Conservation (phyloP, 1,140 invertebrate species). For the Ips typographus region DNA sequence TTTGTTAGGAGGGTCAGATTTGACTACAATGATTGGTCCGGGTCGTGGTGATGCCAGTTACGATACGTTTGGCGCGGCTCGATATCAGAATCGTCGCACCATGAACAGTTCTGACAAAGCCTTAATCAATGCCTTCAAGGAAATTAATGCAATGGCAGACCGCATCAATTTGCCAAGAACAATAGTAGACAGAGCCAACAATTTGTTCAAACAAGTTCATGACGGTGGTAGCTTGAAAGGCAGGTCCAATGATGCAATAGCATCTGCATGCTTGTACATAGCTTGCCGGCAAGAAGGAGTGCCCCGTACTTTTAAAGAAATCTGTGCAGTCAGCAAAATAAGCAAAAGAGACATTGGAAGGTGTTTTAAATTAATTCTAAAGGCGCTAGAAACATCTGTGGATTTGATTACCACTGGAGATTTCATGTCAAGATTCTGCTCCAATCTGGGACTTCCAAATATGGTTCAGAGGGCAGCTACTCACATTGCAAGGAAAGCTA, state of each 20-base stretch:
- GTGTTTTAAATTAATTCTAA: conserved; percentile 93
- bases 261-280: conserved; percentile 98
- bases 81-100: conserved; percentile 92
- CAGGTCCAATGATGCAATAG: conserved; percentile 97
- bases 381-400: conserved; percentile 91
- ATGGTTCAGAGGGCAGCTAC: conserved; percentile 95
- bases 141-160: conserved; percentile 97
- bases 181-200: conserved; percentile 93
- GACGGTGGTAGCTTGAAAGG: conserved; percentile 96
- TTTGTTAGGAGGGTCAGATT: conserved; percentile 90
- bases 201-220: conserved; percentile 97
- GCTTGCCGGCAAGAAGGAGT: conserved; percentile 98
- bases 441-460: conserved; percentile 82
- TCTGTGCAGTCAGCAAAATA: conserved; percentile 97
- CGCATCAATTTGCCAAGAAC: conserved; percentile 94
- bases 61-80: conserved; percentile 82
- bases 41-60: conserved; percentile 73
- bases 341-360: conserved; percentile 99
- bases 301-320: conserved; percentile 98
- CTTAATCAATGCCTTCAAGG: conserved; percentile 92
- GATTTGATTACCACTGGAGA: conserved; percentile 98
- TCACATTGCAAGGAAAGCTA: conserved; percentile 94
- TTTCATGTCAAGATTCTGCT: conserved; percentile 95
- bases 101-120: conserved; percentile 93
- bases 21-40: conserved; percentile 96